phyloP scores from a whole-genome alignment of 2,797 vertebrate genomes.

The Pseudochromis fuscus region DNA sequence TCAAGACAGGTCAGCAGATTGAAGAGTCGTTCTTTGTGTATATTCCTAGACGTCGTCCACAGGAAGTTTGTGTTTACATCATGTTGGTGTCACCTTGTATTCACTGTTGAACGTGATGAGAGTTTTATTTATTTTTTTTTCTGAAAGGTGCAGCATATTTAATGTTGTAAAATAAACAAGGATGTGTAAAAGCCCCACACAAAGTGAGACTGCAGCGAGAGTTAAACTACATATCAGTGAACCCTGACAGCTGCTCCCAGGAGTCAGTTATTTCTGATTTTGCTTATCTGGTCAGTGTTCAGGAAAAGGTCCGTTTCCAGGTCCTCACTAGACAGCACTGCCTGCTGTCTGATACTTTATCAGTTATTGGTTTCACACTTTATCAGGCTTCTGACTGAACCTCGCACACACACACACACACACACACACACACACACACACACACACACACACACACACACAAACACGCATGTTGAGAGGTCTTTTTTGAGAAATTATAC shows the following conservation, averaged over 20 bases:
- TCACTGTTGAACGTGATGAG: not conserved
- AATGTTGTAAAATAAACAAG: not conserved
- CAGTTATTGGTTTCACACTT: slow-evolving; percentile 69
- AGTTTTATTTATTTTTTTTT: slow-evolving; percentile 1
- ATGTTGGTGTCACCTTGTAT: slow-evolving; percentile 2
- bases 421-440: slow-evolving; percentile 8
- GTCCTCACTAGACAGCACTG: slow-evolving; percentile 49
- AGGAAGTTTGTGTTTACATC: slow-evolving; percentile 15
- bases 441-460: slow-evolving; percentile 15
- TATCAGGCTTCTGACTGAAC: slow-evolving; percentile 61
- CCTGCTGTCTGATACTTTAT: slow-evolving; percentile 64
- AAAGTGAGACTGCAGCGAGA: slow-evolving; percentile 15
- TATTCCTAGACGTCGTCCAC: not conserved
- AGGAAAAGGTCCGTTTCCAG: slow-evolving; percentile 64
- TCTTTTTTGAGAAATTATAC: too few species aligned
- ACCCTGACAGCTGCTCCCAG: slow-evolving; percentile 42
- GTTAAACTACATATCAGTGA: slow-evolving; percentile 29
- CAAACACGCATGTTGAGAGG: too few species aligned
- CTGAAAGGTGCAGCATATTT: not conserved
- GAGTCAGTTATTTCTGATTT: slow-evolving; percentile 61
- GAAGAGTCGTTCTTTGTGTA: slow-evolving; percentile 5
- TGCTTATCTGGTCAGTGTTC: slow-evolving; percentile 66
- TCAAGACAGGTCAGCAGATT: not conserved
- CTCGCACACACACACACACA: slow-evolving; percentile 6
- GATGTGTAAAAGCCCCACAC: not conserved